A percentile compares a stretch with the other conserved stretches of the same genome.
Evolutionary conservation across 2,797 vertebrate genomes (phyloP).

Genomic region (Parambassis ranga): DNA sequence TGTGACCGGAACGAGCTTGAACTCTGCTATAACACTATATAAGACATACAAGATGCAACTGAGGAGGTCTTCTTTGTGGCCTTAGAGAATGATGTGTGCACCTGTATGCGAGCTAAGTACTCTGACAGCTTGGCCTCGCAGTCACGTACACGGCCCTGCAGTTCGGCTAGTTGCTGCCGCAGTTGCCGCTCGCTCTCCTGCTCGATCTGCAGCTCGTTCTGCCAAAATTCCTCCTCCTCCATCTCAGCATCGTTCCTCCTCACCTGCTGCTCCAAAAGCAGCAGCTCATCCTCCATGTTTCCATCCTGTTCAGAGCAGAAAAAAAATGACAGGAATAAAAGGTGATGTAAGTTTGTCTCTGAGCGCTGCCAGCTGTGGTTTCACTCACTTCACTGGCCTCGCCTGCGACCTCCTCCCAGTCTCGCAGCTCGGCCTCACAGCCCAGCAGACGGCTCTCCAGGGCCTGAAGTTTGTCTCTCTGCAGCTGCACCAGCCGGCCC

Average conservation of each 20-base stretch:
- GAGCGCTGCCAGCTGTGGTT: conserved; percentile 8
- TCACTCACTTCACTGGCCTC: conserved; percentile 59
- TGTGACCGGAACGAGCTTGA: too few relatives aligned
- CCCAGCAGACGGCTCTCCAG: conserved; percentile 89
- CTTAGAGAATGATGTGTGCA: conserved; percentile 34
- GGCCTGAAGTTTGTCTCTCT: conserved; percentile 89
- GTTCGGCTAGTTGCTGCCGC: conserved; percentile 88
- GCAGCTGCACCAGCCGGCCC: conserved; percentile 87
- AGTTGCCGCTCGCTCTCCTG: conserved; percentile 92
- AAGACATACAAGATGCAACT: too few relatives aligned
- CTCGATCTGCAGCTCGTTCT: conserved; percentile 93
- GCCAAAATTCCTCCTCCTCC: conserved; percentile 96
- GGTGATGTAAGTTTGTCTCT: neutral
- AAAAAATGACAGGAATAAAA: neutral
- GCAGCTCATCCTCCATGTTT: conserved; percentile 87
- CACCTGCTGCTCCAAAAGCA: conserved; percentile 89
- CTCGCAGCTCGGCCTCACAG: conserved; percentile 85
- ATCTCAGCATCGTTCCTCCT: conserved; percentile 91
- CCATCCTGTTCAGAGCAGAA: conserved; percentile 28
- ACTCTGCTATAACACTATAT: too few relatives aligned
- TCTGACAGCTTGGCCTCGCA: conserved; percentile 87
- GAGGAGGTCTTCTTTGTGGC: neutral
- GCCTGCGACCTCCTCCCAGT: conserved; percentile 82
- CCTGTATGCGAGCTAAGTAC: conserved; percentile 83
- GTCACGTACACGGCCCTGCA: conserved; percentile 84